Evolutionary conservation across 2,113 vertebrate genomes (phyloP).

Genomic region (Sander vitreus): DNA sequence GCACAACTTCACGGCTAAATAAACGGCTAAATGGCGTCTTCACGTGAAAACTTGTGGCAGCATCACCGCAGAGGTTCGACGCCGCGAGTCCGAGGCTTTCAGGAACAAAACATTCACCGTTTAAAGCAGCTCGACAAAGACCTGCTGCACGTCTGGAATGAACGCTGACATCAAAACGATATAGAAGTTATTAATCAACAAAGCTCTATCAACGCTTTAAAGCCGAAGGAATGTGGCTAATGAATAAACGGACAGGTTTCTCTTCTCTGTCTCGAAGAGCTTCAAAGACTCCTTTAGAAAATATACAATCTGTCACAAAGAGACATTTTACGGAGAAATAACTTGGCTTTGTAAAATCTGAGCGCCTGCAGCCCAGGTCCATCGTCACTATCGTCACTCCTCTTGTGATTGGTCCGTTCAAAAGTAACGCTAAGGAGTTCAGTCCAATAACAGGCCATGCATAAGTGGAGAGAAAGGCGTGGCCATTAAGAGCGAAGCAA

Average conservation of each 20-base stretch:
- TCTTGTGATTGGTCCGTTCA: slow-evolving; percentile 53
- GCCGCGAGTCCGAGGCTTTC: background rate
- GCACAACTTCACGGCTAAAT: too few relatives aligned
- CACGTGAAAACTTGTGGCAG: background rate
- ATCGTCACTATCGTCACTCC: background rate
- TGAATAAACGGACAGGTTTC: background rate
- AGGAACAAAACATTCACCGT: slow-evolving; percentile 10
- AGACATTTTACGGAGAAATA: slow-evolving; percentile 24
- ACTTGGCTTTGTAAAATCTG: slow-evolving; percentile 39
- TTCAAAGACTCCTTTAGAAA: slow-evolving; percentile 22
- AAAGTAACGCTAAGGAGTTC: background rate
- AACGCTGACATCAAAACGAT: background rate
- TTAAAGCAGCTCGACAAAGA: background rate
- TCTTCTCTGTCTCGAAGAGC: too few relatives aligned
- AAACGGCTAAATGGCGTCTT: too few relatives aligned
- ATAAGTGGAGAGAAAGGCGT: slow-evolving; percentile 43
- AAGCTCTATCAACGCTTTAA: background rate
- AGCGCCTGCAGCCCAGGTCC: background rate
- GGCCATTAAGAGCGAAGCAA: slow-evolving; percentile 56
- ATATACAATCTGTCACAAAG: slow-evolving; percentile 38
- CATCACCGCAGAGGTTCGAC: slow-evolving; percentile 4
- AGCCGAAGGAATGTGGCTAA: slow-evolving; percentile 32
- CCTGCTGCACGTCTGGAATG: background rate
- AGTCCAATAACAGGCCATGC: slow-evolving; percentile 52
- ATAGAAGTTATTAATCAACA: background rate